These are phyloP conservation scores for Monopterus albus DNA, from an alignment of 2,113 vertebrate genomes.

Conservation along the genomic window DNA sequence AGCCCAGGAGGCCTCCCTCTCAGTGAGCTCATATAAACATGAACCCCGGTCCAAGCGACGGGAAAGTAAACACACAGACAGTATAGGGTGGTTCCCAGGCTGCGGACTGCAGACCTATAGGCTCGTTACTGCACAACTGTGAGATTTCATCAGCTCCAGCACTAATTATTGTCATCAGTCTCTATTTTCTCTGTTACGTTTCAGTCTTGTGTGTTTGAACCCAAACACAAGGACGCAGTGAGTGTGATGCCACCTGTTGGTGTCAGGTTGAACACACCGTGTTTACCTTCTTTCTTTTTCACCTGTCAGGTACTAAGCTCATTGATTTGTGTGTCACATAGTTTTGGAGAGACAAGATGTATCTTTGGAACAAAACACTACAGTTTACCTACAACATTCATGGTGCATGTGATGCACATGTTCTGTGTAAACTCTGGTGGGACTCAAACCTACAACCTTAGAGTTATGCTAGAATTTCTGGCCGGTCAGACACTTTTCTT, in stretches of 20 bases:
- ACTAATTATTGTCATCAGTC: slow-evolving; percentile 14
- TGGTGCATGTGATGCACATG: no score
- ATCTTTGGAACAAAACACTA: no score
- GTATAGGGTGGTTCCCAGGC: not conserved
- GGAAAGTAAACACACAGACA: slow-evolving; percentile 22
- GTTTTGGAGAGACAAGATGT: no score
- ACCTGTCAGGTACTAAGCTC: no score
- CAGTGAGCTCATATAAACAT: slow-evolving; percentile 43
- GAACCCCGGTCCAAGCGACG: not conserved
- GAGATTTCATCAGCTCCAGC: not conserved
- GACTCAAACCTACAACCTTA: not conserved
- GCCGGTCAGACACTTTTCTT: no score
- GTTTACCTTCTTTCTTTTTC: no score
- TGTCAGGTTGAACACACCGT: no score
- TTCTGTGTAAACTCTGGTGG: not conserved
- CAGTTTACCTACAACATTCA: no score
- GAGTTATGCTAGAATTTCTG: no score
- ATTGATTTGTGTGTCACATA: no score
- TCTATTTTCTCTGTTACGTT: slow-evolving; percentile 8
- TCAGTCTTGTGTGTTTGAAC: not conserved
- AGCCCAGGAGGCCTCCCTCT: not conserved
- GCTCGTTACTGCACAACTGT: not conserved
- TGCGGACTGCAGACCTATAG: not conserved
- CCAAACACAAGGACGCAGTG: not conserved
- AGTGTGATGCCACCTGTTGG: no score